These are phyloP conservation scores for Hylaea fasciaria DNA, from an alignment of 2,888 invertebrate species.

Conservation along the genomic window DNA sequence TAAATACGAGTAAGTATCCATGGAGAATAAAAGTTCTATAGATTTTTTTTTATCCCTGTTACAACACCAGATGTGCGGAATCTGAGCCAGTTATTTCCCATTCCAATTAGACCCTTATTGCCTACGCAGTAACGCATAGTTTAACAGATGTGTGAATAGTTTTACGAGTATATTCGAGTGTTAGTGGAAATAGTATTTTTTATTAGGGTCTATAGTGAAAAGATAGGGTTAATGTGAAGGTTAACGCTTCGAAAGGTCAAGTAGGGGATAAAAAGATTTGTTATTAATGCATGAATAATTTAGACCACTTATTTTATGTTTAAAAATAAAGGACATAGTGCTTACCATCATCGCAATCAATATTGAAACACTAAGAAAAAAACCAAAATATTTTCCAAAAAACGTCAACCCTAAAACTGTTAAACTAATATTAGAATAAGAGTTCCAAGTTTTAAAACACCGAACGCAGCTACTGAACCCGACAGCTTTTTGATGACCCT, in stretches of 20 bases:
- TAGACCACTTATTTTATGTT: too few species aligned
- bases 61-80: not conserved
- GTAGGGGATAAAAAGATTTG: not conserved
- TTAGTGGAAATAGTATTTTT: not conserved
- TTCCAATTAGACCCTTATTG: not conserved
- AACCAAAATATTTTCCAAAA: too few species aligned
- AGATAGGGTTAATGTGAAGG: not conserved
- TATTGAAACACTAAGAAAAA: too few species aligned
- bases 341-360: too few species aligned
- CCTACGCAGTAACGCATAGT: not conserved
- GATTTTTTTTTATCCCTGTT: not conserved
- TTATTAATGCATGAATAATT: not conserved
- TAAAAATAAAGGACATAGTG: too few species aligned
- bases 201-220: not conserved
- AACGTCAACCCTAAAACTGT: not conserved
- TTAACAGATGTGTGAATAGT: not conserved
- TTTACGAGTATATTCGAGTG: not conserved
- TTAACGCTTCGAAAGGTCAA: not conserved
- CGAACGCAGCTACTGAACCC: slow-evolving; percentile 23
- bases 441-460: slow-evolving; percentile 4
- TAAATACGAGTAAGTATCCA: too few species aligned
- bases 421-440: slow-evolving; percentile 4
- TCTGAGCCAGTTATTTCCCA: not conserved
- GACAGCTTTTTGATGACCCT: slow-evolving; percentile 38
- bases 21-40: too few species aligned